Base-by-base conservation (phyloP, 2,797 vertebrate genomes). In the Chelon auratus region DNA sequence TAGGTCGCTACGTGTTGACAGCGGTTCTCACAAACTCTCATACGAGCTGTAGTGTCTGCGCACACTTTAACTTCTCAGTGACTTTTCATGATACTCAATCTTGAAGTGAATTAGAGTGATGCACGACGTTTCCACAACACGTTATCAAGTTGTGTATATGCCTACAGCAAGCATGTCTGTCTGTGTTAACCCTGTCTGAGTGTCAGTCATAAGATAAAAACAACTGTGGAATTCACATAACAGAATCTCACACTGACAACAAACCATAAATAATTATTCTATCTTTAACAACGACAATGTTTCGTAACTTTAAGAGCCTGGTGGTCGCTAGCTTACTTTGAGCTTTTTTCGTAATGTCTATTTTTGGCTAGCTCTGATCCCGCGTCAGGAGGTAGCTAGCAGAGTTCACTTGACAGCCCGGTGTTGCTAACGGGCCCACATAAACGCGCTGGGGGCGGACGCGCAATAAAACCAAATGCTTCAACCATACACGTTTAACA, bases 361-460 rank as follows among this genome's bases (percentile, higher is more conserved):
- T 81, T 81, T 85, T 17, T n/a, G 43, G 47, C 54, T 5, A 37
- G 17, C 5, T 60, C 9, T 26, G 51, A 60, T 42, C 43, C 13
- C 22, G n/a, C 57, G 63, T 65, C 69, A 48, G 17, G 69, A 62
- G 59, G 75, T 64, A 67, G 64, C 72, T 47, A 57, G 69, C 77
- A 4, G 45, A 68, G 70, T 39, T 68, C 24, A 15, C 12, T 36
- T 84, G 77, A 85, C 83, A 86, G 68, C 66, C 74, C 62, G 0
- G 47, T 47, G 39, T 0, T 17, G 72, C 71, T 80, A 62, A 74
- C 9, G 52, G 85, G 84, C 79, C 84, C 55, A 14, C 60, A 15
- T 10, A 53, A 42, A 4, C 36, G 6, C 7, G 36, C 13, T 2
- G 11, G 17, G 6, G 17, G 8, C 15, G 8, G 0, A 59, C 2